Conservation (phyloP, 2,797 vertebrate genomes). For the Enteromius radiatus region DNA sequence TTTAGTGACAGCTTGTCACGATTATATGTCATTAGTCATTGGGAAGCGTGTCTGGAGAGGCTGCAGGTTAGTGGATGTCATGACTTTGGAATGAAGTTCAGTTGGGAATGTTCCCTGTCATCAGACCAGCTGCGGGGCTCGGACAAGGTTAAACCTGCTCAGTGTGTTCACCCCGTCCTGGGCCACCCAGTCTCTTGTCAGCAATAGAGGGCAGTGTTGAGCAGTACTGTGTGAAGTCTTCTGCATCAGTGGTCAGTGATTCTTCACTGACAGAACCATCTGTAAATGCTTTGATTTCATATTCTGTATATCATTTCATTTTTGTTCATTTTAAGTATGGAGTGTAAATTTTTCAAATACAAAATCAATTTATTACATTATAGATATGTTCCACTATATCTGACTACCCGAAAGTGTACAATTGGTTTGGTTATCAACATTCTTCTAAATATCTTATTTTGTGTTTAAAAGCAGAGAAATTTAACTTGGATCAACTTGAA, state of each 20-base stretch:
- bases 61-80: conserved; percentile 60
- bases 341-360: background rate
- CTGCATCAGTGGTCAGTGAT: background rate
- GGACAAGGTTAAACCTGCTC: conserved; percentile 47
- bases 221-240: background rate
- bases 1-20: conserved; percentile 41
- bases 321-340: background rate
- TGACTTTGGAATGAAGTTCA: conserved; percentile 51
- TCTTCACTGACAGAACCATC: background rate
- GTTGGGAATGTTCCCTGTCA: conserved; percentile 43
- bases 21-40: conserved; percentile 50
- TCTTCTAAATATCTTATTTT: background rate
- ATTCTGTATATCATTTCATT: background rate
- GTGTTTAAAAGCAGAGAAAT: background rate
- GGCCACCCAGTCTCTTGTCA: background rate
- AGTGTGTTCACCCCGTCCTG: background rate
- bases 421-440: background rate
- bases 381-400: background rate
- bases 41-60: conserved; percentile 42
- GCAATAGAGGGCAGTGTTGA: conserved; percentile 38
- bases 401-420: background rate
- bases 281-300: background rate
- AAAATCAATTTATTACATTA: background rate
- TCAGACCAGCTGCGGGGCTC: conserved; percentile 44
- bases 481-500: background rate